Conservation (phyloP, 2,888 invertebrate genomes). For the Phanerotoma sp. region DNA sequence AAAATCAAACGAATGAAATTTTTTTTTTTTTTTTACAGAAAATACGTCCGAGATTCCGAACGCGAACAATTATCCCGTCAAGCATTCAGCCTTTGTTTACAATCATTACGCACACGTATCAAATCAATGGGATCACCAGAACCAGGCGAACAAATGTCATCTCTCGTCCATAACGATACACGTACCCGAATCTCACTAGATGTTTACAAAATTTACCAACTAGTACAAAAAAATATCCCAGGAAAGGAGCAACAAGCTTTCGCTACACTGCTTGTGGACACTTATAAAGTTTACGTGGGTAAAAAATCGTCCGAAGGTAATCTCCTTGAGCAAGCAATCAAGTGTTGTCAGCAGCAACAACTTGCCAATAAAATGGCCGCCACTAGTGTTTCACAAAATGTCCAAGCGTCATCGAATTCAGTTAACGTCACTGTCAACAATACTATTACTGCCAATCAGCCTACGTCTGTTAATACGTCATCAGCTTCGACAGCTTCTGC, state of each 20-base stretch:
- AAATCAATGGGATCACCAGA: conserved; percentile 55
- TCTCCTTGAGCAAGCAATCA: conserved; percentile 68
- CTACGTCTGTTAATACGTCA: too few relatives aligned
- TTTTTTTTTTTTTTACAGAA: conserved; percentile 57
- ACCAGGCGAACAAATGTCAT: conserved; percentile 39
- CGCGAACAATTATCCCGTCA: conserved; percentile 78
- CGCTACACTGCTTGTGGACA: conserved; percentile 67
- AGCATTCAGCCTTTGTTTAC: conserved; percentile 73
- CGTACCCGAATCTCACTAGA: conserved; percentile 60
- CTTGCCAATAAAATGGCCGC: conserved; percentile 63
- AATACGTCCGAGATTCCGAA: conserved; percentile 83
- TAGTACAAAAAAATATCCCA: conserved; percentile 66
- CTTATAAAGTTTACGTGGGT: conserved; percentile 67
- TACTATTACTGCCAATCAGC: neutral
- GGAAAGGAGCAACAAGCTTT: conserved; percentile 63
- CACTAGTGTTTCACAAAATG: conserved; percentile 40
- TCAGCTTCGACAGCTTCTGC: too few relatives aligned
- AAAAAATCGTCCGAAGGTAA: conserved; percentile 66
- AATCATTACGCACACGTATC: conserved; percentile 68
- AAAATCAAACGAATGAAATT: too few relatives aligned
- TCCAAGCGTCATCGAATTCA: conserved; percentile 7
- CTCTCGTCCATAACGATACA: conserved; percentile 45
- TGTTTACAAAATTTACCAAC: conserved; percentile 69
- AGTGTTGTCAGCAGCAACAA: conserved; percentile 69
- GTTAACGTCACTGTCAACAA: conserved; percentile 11